phyloP scores from a whole-genome alignment of 2,113 vertebrate species.

The Cryptoleucopteryx plumbea region DNA sequence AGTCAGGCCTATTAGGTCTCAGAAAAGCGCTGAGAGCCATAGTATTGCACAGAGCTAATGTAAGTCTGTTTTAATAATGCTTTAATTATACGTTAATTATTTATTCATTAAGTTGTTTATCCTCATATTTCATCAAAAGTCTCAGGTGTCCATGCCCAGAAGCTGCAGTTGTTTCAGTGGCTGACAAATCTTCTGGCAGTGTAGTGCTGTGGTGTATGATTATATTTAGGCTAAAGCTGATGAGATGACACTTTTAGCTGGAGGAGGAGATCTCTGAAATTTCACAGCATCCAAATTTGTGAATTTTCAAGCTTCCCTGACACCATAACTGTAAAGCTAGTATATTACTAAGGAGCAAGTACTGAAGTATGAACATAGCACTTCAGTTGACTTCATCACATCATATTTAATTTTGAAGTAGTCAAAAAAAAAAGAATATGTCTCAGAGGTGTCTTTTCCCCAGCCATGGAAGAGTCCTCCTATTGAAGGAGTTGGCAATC shows the following conservation, averaged over 20 bases:
- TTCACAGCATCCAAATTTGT: background rate
- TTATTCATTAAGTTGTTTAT: constrained; percentile 66
- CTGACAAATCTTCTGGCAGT: background rate
- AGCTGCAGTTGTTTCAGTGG: background rate
- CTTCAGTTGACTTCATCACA: background rate
- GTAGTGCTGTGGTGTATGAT: background rate
- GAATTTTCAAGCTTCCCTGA: background rate
- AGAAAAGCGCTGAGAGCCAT: background rate
- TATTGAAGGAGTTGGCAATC: background rate
- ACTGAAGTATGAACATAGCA: background rate
- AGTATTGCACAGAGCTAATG: background rate
- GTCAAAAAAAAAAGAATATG: fast-evolving
- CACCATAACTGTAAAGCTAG: background rate
- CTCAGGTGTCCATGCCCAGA: constrained; percentile 11
- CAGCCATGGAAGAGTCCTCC: background rate
- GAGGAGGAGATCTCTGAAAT: background rate
- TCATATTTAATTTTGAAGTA: background rate
- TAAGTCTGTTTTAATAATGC: constrained; percentile 59
- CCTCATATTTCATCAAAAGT: constrained; percentile 19
- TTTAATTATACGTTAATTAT: constrained; percentile 67
- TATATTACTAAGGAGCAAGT: background rate
- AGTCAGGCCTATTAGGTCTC: background rate
- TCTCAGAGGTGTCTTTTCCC: background rate
- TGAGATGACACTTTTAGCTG: background rate
- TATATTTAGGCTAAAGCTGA: background rate